Base-by-base conservation (phyloP, 2,888 invertebrate species). In the Scelioninae gen. 2 region DNA sequence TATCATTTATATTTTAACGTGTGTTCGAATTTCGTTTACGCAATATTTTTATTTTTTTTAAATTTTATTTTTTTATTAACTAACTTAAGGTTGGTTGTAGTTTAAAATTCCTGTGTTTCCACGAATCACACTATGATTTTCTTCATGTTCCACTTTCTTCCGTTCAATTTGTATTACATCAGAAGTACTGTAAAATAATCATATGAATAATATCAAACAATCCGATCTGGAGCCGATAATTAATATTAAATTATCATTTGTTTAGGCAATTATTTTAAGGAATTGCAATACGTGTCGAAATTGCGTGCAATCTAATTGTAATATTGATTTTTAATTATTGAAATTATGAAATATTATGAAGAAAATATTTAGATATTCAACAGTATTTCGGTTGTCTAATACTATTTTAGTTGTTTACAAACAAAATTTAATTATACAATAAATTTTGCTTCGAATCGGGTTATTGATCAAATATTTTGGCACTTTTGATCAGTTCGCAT, bases 231-330 rank as follows among this genome's bases (percentile, higher is more conserved):
- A 64, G 58, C 39, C 16, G 43, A 50, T 45, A 41, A 50, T 25
- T 16, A 45, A 48, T 39, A 11, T 28, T 2, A 69, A 48, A 55
- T 60, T 65, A 7, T 53, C 53, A 52, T 55, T 39, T 50, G n/a
- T 64, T 46, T 52, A 39, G 35, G 33, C 16, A 9, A 45, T 52
- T 37, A 15, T 31, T 55, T 35, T 41, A 48, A 57, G 35, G 5
- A 39, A 57, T 25, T 70, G 69, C 69, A 70, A 63, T 71, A 71
- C 10, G 50, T 45, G 71, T 72, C 43, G 5, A 45, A 60, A 60
- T 64, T 63, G 7, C 33, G 71, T 72, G 65, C 71, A 72, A 72
- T 72, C 7, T 39, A 35, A 35, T 55, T 46, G n/a, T 53, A 52
- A 53, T 60, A n/a, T 11, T 48, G 43, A 35, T 63, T 48, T 55